Evolutionary conservation across 2,888 invertebrate genomes (phyloP).

Genomic region (Herminia tarsipennalis): DNA sequence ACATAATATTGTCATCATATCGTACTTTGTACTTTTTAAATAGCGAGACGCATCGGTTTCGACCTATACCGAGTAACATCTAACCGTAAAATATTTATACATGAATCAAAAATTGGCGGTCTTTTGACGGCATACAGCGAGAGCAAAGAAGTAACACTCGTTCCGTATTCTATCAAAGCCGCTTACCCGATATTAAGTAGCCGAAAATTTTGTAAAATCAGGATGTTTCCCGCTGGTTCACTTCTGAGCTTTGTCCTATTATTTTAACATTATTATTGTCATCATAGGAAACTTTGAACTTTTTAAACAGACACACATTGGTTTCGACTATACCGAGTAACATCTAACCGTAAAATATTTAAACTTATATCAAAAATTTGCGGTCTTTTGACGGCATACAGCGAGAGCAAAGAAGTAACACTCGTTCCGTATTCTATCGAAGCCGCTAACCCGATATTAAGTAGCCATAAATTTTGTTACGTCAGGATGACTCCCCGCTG

Average conservation of each 20-base stretch:
- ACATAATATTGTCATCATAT: no score
- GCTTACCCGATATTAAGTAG: slow-evolving; percentile 57
- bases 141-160: slow-evolving; percentile 12
- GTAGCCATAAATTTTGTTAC: slow-evolving; percentile 62
- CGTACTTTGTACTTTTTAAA: no score
- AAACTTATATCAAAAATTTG: slow-evolving; percentile 1
- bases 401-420: slow-evolving; percentile 12
- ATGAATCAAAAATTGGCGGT: slow-evolving; percentile 1
- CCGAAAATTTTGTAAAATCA: slow-evolving; percentile 59
- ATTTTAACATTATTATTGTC: slow-evolving; percentile 61
- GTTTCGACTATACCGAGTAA: no score
- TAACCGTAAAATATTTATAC: no score
- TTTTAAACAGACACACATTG: no score
- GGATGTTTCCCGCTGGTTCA: slow-evolving; percentile 61
- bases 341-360: no score
- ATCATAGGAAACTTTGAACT: no score
- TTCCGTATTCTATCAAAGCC: slow-evolving; percentile 25
- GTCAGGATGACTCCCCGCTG: slow-evolving; percentile 57
- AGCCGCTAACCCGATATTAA: slow-evolving; percentile 52
- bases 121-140: slow-evolving; percentile 10
- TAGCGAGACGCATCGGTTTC: no score
- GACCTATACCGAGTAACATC: no score
- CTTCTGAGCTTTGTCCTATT: slow-evolving; percentile 59
- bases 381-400: slow-evolving; percentile 5
- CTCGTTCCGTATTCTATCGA: slow-evolving; percentile 24